Percentiles rank a stretch among this genome's conserved stretches.
Evolutionary conservation across 2,888 invertebrate genomes (phyloP).

Genomic region (Aspidiotus rigidus): DNA sequence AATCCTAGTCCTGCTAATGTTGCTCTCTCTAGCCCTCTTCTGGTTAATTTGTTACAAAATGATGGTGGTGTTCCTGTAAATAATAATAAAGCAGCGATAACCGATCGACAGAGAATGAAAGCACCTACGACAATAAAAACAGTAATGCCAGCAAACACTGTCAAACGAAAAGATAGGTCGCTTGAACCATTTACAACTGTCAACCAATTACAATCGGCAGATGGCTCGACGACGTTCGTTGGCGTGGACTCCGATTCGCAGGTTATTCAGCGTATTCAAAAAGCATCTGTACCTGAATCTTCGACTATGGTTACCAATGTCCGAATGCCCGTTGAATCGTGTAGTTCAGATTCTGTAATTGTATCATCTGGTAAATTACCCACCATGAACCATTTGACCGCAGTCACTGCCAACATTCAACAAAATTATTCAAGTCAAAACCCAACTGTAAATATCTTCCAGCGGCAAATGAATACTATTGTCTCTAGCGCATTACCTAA

Average conservation of each 20-base stretch:
- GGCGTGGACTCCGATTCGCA: conserved; percentile 32
- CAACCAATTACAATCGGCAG: neutral
- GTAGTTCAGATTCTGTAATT: conserved; percentile 8
- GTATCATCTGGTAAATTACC: conserved; percentile 22
- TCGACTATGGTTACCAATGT: conserved; percentile 31
- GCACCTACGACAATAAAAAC: conserved; percentile 19
- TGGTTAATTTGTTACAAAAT: conserved; percentile 85
- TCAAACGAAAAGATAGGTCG: conserved; percentile 8
- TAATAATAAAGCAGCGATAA: conserved; percentile 21
- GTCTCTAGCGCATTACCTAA: neutral
- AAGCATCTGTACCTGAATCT: conserved; percentile 29
- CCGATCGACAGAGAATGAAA: conserved; percentile 23
- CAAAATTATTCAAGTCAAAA: conserved; percentile 23
- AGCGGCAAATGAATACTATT: conserved; percentile 15
- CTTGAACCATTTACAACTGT: neutral
- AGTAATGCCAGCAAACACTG: conserved; percentile 5
- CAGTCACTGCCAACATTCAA: conserved; percentile 27
- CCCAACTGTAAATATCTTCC: conserved; percentile 26
- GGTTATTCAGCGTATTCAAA: conserved; percentile 35
- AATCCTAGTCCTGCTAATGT: conserved; percentile 48
- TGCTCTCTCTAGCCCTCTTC: conserved; percentile 74
- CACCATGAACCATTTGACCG: conserved; percentile 24
- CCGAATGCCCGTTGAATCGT: conserved; percentile 27
- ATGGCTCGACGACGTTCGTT: conserved; percentile 28
- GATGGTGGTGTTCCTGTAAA: conserved; percentile 47